A percentile compares a stretch with the other conserved stretches of the same genome.
These are phyloP conservation scores for Prionace glauca DNA, from an alignment of 2,797 vertebrate species.

Conservation along the genomic window DNA sequence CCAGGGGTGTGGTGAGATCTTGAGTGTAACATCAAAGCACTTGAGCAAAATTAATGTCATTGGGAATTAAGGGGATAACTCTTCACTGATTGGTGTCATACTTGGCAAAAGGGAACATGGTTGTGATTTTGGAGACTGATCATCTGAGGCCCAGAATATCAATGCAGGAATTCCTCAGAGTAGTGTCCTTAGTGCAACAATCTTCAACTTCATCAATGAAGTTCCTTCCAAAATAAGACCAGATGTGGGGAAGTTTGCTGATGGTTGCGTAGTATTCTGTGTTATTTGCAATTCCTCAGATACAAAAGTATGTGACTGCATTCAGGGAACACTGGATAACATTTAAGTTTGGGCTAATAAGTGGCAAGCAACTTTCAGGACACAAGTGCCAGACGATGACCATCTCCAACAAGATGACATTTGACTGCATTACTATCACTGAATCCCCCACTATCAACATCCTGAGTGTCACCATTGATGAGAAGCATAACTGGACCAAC, in stretches of 20 bases:
- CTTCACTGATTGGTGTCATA: background rate
- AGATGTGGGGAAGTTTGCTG: background rate
- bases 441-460: too few relatives aligned
- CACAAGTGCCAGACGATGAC: too few relatives aligned
- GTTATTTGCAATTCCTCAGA: background rate
- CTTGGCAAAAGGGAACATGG: background rate
- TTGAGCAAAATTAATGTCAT: background rate
- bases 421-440: too few relatives aligned
- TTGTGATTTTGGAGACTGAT: background rate
- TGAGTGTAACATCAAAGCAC: background rate
- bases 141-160: background rate
- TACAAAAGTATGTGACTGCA: background rate
- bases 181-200: background rate
- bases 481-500: too few relatives aligned
- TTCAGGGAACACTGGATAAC: too few relatives aligned
- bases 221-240: too few relatives aligned
- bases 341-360: too few relatives aligned
- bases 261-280: background rate
- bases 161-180: background rate
- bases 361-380: too few relatives aligned
- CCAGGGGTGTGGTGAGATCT: background rate
- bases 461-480: too few relatives aligned
- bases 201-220: background rate
- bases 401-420: too few relatives aligned
- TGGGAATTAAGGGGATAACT: background rate